Percentiles rank a stretch among this genome's conserved stretches.
phyloP scores from a whole-genome alignment of 2,113 vertebrate species.

The Chitala chitala region DNA sequence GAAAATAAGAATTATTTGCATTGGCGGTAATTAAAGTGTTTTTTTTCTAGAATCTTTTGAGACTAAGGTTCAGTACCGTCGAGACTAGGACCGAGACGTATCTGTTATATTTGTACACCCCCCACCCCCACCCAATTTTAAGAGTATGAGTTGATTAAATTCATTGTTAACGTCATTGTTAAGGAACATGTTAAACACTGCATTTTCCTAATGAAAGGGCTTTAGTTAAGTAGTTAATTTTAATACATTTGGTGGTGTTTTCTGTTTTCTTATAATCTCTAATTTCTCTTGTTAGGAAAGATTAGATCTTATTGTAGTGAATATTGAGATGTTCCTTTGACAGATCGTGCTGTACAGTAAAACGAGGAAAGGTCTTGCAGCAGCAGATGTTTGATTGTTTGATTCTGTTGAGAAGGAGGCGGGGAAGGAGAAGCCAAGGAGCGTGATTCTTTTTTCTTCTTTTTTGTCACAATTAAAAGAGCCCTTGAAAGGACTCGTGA shows the following conservation, averaged over 20 bases:
- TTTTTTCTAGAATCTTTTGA: too few species aligned
- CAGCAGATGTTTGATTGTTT: slow-evolving; percentile 7
- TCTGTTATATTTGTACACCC: too few species aligned
- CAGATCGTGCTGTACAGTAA: slow-evolving; percentile 1
- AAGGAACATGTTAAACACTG: background rate
- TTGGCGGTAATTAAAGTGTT: background rate
- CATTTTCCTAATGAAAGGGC: background rate
- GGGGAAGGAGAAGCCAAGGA: background rate
- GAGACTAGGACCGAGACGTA: too few species aligned
- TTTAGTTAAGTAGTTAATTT: too few species aligned
- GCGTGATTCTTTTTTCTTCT: background rate
- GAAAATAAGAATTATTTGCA: background rate
- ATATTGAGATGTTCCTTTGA: slow-evolving; percentile 18
- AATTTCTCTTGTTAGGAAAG: background rate
- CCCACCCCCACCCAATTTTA: background rate
- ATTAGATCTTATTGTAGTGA: slow-evolving; percentile 17
- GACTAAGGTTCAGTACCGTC: too few species aligned
- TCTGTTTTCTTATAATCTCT: background rate
- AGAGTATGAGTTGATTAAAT: background rate
- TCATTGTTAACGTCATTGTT: background rate
- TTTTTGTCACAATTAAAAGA: slow-evolving; percentile 3
- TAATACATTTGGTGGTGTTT: background rate
- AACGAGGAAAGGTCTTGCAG: background rate
- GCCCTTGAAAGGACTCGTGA: slow-evolving; percentile 7
- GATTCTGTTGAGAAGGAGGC: background rate